Conservation (phyloP, 2,888 invertebrate species). For the Parnassius apollo region DNA sequence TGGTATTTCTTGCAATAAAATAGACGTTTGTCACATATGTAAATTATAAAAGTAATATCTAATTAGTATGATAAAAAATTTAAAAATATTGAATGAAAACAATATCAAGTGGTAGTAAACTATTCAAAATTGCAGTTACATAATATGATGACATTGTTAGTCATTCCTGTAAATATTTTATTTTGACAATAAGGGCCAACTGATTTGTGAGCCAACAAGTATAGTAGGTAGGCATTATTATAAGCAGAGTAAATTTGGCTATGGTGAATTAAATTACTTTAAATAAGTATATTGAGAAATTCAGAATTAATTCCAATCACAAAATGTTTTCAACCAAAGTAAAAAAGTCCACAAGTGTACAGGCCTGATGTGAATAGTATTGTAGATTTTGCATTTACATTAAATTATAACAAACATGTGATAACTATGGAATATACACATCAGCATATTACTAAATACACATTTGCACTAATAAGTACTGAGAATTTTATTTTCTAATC, state of each 20-base stretch:
- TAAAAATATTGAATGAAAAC: constrained; percentile 15
- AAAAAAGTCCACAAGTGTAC: constrained; percentile 2
- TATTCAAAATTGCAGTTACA: constrained; percentile 26
- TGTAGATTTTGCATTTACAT: constrained; percentile 23
- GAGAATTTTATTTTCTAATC: constrained; percentile 24
- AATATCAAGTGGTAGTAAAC: constrained; percentile 12
- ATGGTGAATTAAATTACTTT: constrained; percentile 13
- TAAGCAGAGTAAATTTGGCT: constrained; percentile 35
- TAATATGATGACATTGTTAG: constrained; percentile 32
- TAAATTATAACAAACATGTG: constrained; percentile 31
- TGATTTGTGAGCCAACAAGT: constrained; percentile 29
- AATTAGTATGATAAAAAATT: constrained; percentile 14
- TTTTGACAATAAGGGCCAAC: constrained; percentile 43
- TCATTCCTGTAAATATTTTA: constrained; percentile 49
- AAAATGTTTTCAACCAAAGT: constrained; percentile 21
- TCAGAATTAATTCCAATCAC: constrained; percentile 16
- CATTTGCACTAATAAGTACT: constrained; percentile 17
- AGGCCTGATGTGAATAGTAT: constrained; percentile 13
- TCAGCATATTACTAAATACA: constrained; percentile 22
- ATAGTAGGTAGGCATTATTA: constrained; percentile 46
- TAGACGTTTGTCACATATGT: constrained; percentile 27
- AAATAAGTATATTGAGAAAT: constrained; percentile 13
- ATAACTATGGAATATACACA: constrained; percentile 13
- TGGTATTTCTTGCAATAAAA: constrained; percentile 27
- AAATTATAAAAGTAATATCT: constrained; percentile 18